phyloP scores from a whole-genome alignment of 1,140 invertebrate species.

The Drosophila mayri region DNA sequence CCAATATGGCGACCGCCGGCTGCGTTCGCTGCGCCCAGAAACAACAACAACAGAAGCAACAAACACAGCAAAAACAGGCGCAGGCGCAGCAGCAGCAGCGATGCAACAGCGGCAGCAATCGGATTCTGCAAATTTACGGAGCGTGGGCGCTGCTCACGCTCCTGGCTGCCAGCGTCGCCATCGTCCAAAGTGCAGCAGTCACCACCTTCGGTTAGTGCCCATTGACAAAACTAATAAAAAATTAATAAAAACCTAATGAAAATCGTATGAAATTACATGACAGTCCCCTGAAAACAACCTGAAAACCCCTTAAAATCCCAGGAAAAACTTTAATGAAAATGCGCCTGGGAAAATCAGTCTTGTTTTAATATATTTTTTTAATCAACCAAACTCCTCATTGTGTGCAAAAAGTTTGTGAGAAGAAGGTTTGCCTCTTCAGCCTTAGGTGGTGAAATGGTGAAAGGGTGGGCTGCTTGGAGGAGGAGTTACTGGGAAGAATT shows the following conservation, averaged over 20 bases:
- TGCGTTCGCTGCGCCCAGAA: constrained; percentile 64
- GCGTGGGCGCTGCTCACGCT: constrained; percentile 58
- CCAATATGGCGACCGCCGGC: constrained; percentile 64
- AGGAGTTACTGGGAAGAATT: background rate
- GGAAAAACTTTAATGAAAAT: background rate
- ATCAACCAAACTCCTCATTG: constrained; percentile 32
- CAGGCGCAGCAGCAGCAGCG: constrained; percentile 36
- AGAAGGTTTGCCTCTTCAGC: constrained; percentile 5
- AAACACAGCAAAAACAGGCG: constrained; percentile 26
- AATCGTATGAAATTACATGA: constrained; percentile 1
- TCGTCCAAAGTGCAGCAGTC: constrained; percentile 72
- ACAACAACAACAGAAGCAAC: constrained; percentile 44
- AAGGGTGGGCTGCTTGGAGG: constrained; percentile 5
- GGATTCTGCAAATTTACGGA: constrained; percentile 67
- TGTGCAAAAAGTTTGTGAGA: constrained; percentile 53
- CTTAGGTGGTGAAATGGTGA: constrained; percentile 15
- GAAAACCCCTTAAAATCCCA: too few relatives aligned
- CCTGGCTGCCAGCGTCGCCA: constrained; percentile 61
- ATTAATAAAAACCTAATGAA: constrained; percentile 1
- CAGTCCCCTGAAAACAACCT: background rate
- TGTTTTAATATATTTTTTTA: constrained; percentile 5
- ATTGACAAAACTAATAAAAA: constrained; percentile 1
- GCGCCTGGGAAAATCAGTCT: constrained; percentile 29
- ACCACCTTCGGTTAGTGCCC: constrained; percentile 67
- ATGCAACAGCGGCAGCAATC: constrained; percentile 44